Evolutionary conservation across 2,113 vertebrate species (phyloP).

Genomic region (Aleadryas rufinucha): DNA sequence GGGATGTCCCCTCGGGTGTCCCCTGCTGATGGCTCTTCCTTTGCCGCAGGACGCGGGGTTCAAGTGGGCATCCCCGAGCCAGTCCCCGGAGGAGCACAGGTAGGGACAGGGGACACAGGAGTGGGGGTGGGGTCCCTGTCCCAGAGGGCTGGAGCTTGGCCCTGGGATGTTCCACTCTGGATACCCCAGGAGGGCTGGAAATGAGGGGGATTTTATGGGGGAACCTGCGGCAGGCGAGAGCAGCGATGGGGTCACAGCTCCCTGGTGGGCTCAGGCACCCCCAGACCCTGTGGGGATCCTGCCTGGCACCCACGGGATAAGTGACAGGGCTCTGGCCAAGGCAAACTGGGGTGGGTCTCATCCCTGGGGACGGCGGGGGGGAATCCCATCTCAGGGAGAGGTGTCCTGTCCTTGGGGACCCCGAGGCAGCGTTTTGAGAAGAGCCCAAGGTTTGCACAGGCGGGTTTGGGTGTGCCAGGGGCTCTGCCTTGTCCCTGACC

Average conservation of each 20-base stretch:
- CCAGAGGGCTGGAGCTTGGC: not conserved
- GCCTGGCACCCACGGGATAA: not conserved
- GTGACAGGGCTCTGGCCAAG: not conserved
- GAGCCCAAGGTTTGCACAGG: not conserved
- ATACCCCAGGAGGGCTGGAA: not conserved
- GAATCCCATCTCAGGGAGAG: not conserved
- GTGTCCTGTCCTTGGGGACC: not conserved
- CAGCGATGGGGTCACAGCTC: not conserved
- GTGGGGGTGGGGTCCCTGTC: not conserved
- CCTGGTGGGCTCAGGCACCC: not conserved
- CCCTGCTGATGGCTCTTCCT: not conserved
- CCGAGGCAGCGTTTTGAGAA: rapidly evolving
- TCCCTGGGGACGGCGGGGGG: rapidly evolving
- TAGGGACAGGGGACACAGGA: not conserved
- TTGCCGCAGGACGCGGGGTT: constrained; percentile 73
- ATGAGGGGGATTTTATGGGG: not conserved
- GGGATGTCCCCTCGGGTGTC: not conserved
- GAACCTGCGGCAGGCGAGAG: not conserved
- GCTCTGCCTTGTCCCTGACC: not conserved
- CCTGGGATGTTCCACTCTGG: not conserved
- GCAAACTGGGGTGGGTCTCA: too few relatives aligned
- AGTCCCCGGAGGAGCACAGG: constrained; percentile 86
- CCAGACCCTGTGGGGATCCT: not conserved
- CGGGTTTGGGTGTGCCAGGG: rapidly evolving
- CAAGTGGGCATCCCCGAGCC: constrained; percentile 82